A percentile compares a stretch with the other conserved stretches of the same genome.
Evolutionary conservation across 92 coral and sea anemone genomes (phyloP).

Genomic region (Bergia puertoricense): DNA sequence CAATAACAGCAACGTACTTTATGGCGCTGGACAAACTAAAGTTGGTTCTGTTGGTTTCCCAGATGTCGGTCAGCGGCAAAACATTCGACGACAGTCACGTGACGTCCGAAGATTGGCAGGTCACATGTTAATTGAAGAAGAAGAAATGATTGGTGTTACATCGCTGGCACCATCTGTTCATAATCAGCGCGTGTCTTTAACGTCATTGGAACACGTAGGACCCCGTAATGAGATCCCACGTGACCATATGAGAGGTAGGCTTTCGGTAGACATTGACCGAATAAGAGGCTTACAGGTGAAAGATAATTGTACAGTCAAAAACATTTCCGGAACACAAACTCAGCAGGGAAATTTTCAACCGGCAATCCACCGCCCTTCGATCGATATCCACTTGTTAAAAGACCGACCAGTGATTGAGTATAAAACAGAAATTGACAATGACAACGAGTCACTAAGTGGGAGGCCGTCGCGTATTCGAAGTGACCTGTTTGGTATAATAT

Average conservation of each 20-base stretch:
- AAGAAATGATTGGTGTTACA: neutral
- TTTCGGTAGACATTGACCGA: neutral
- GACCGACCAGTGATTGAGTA: conserved; percentile 33
- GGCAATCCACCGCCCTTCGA: conserved; percentile 24
- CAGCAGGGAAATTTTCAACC: conserved; percentile 6
- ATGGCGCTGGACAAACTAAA: neutral
- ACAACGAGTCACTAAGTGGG: conserved; percentile 3
- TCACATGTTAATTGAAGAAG: conserved; percentile 34
- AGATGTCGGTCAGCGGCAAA: conserved; percentile 38
- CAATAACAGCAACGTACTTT: neutral
- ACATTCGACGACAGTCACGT: conserved; percentile 34
- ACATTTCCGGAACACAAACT: neutral
- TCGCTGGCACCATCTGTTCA: neutral
- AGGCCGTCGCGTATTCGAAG: conserved; percentile 69
- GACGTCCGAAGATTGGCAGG: conserved; percentile 41
- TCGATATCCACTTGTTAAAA: conserved; percentile 19
- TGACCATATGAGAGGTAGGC: neutral
- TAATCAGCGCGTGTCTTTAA: conserved; percentile 16
- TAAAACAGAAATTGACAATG: conserved; percentile 44
- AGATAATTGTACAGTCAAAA: neutral
- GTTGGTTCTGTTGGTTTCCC: conserved; percentile 3
- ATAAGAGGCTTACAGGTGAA: neutral
- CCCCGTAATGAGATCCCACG: neutral
- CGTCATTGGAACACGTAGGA: conserved; percentile 1
- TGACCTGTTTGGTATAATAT: conserved; percentile 77